Evolutionary conservation across 2,888 invertebrate genomes (phyloP), one percentile per base, ranked within the genome.

Genomic region (Xestia c-nigrum): DNA sequence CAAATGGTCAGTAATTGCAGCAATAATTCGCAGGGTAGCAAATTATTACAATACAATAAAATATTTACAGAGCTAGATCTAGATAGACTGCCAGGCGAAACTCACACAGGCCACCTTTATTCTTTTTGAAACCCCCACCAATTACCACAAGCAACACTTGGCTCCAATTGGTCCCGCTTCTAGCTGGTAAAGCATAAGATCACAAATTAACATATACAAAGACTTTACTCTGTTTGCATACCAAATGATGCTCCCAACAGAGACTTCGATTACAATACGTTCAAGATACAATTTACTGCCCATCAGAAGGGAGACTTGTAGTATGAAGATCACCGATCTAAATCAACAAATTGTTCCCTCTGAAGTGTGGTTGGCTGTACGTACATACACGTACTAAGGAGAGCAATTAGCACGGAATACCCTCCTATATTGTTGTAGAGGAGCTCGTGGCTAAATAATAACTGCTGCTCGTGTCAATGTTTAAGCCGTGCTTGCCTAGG

Each of bases 401-500:
- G 14, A 14, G 70, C 70, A 76, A 76, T 84, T 72, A 87, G 71
- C 64, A 72, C 24, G n/a, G 63, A 61, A 57, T 70, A 55, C 47
- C 59, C 24, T 46, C 12, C n/a, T 46, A 46, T 65, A 46, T 55
- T 63, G 59, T 46, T 14, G 31, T 31, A 31, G 31, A 31, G 31
- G 31, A 31, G 31, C 31, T 31, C 3, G 1, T 31, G 31, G 31
- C 31, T 31, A 3, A 31, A 31, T 31, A 31, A 31, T 31, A 31
- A 31, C 31, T 31, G 31, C 31, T 31, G 31, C 31, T 31, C 31
- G 31, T 1, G 31, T 31, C 31, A 31, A 31, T 2, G 1, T 31
- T 31, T 31, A 31, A n/a, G n/a, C n/a, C n/a, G n/a, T n/a, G 31
- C 31, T 31, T 31, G 31, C 31, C 3, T 31, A 31, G 31, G 31